These are phyloP conservation scores for Oscheius sp. DNA, from an alignment of 2,888 invertebrate genomes.

Conservation along the genomic window DNA sequence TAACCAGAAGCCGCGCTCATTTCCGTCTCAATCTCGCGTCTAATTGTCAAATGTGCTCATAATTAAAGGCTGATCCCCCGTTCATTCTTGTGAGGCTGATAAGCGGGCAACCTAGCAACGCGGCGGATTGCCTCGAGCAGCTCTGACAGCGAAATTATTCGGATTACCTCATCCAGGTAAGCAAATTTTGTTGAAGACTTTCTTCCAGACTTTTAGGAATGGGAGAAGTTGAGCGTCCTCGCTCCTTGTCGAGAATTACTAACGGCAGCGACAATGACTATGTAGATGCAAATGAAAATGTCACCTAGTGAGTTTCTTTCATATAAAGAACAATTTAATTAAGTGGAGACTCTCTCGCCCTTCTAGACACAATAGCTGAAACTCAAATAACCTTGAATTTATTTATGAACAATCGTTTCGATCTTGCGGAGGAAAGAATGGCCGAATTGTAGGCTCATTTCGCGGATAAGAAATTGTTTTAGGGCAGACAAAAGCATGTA, in stretches of 20 bases:
- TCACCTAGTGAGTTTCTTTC: conserved; percentile 50
- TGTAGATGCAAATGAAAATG: conserved; percentile 54
- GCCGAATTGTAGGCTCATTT: conserved; percentile 79
- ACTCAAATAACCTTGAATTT: conserved; percentile 83
- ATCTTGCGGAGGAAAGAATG: conserved; percentile 82
- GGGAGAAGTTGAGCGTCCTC: conserved; percentile 38
- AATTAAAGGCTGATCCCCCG: too few species aligned
- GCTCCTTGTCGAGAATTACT: conserved; percentile 44
- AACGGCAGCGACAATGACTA: conserved; percentile 48
- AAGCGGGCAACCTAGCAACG: background rate
- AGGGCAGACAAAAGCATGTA: conserved; percentile 86
- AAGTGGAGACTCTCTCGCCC: conserved; percentile 64
- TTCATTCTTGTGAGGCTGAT: too few species aligned
- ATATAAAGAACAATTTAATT: conserved; percentile 6
- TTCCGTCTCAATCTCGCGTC: background rate
- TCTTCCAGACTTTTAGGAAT: conserved; percentile 3
- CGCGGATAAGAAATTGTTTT: too few species aligned
- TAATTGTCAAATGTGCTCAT: too few species aligned
- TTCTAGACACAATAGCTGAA: conserved; percentile 81
- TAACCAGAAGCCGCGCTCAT: background rate
- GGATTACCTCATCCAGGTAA: too few species aligned
- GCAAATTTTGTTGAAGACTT: too few species aligned
- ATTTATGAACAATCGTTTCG: conserved; percentile 90
- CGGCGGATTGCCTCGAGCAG: too few species aligned
- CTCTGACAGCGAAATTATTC: too few species aligned